These are phyloP conservation scores for Sebastes hubbsi DNA, from an alignment of 2,797 vertebrate genomes.

Conservation along the genomic window DNA sequence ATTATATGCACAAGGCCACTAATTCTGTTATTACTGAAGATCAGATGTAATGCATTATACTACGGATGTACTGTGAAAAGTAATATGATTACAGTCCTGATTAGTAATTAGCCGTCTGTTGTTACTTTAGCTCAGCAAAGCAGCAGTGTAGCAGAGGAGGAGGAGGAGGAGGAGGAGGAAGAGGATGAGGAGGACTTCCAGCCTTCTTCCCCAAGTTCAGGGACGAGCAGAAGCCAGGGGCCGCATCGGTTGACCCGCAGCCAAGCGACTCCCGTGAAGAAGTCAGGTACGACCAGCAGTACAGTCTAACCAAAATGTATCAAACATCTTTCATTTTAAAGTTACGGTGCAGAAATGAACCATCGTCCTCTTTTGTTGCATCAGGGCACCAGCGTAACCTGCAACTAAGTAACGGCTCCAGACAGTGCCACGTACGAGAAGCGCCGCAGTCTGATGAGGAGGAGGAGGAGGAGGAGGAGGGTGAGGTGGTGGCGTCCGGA, in stretches of 20 bases:
- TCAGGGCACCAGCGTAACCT: conserved; percentile 73
- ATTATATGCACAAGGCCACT: not conserved
- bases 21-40: not conserved
- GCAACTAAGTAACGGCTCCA: conserved; percentile 85
- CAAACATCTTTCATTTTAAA: not conserved
- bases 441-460: conserved; percentile 66
- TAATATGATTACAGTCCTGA: not conserved
- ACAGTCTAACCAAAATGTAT: not conserved
- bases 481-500: conserved; percentile 49
- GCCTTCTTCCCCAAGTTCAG: conserved; percentile 87
- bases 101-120: not conserved
- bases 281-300: conserved; percentile 66
- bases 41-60: not conserved
- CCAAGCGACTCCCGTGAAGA: conserved; percentile 83
- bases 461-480: not conserved
- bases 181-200: conserved; percentile 71
- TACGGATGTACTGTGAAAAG: not conserved
- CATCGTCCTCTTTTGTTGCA: conserved; percentile 7
- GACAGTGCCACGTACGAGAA: conserved; percentile 65
- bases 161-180: conserved; percentile 77
- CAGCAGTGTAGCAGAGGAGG: conserved; percentile 77
- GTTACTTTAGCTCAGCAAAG: conserved; percentile 83
- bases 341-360: not conserved
- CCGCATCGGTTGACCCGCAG: conserved; percentile 81
- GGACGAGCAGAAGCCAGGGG: conserved; percentile 77